Evolutionary conservation across 2,113 vertebrate genomes (phyloP).

Genomic region (Oreocharis arfaki): DNA sequence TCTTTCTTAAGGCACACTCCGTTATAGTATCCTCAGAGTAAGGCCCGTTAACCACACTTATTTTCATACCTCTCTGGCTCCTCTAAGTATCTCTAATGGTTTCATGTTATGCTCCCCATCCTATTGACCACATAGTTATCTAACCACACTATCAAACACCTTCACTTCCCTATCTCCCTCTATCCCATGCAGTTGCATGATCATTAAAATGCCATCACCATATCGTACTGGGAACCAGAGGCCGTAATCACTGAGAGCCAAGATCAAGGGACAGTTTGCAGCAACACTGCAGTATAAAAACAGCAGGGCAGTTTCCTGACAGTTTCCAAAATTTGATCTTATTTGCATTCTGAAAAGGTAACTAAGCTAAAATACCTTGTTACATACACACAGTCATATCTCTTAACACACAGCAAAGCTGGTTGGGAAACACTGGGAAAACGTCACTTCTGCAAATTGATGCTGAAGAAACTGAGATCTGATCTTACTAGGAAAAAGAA

Average conservation of each 20-base stretch:
- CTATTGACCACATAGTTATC: neutral
- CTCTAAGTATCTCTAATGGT: neutral
- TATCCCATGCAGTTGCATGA: neutral
- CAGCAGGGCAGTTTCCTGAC: neutral
- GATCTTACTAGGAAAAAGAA: neutral
- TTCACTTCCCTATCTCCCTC: neutral
- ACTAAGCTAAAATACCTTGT: neutral
- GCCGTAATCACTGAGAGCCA: neutral
- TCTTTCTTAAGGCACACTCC: neutral
- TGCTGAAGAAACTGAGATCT: neutral
- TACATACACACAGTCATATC: neutral
- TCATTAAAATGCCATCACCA: neutral
- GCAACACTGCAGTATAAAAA: neutral
- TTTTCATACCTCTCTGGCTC: neutral
- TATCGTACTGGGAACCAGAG: neutral
- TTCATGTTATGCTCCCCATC: neutral
- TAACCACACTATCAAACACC: neutral
- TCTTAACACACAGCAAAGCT: neutral
- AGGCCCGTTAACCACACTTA: rapidly evolving
- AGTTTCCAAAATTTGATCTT: neutral
- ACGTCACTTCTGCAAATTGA: neutral
- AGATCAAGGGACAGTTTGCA: neutral
- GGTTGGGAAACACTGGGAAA: neutral
- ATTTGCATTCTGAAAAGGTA: neutral
- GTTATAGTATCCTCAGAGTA: neutral